Conservation (phyloP, 2,113 vertebrate genomes). For the Hippocampus comes region DNA sequence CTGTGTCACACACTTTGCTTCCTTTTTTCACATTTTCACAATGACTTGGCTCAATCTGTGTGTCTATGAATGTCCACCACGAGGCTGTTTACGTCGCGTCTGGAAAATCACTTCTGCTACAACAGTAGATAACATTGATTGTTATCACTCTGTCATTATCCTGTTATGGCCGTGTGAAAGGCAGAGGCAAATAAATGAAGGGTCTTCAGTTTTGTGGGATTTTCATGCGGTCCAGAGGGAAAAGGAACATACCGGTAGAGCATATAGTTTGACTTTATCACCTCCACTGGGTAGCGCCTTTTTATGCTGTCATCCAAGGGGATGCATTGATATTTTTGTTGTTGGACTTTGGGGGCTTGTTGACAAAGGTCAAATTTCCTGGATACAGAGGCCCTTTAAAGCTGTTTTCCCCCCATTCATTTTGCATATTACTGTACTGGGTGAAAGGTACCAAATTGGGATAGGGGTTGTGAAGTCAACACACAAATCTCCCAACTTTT, state of each 20-base stretch:
- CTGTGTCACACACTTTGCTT: slow-evolving; percentile 35
- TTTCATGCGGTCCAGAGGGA: background rate
- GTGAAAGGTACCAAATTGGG: too few species aligned
- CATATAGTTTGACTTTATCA: background rate
- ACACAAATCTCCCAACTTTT: too few species aligned
- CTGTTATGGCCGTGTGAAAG: background rate
- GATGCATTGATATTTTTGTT: background rate
- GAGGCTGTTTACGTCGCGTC: slow-evolving; percentile 1
- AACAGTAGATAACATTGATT: background rate
- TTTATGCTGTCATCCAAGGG: background rate
- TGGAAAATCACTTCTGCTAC: slow-evolving; percentile 1
- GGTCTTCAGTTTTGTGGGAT: background rate
- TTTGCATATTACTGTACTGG: too few species aligned
- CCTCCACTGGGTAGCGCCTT: background rate
- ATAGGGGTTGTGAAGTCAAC: too few species aligned
- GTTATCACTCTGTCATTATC: background rate
- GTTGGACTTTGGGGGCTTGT: background rate
- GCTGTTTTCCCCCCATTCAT: too few species aligned
- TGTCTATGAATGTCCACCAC: slow-evolving; percentile 23
- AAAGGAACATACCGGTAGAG: background rate
- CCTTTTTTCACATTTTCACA: background rate
- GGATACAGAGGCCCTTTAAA: too few species aligned
- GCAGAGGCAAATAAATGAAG: background rate
- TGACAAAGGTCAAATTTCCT: background rate
- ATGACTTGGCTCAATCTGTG: slow-evolving; percentile 22